A percentile compares a stretch with the other conserved stretches of the same genome.
Evolutionary conservation across 92 coral and sea anemone genomes (phyloP).

Genomic region (Muricea muricata): DNA sequence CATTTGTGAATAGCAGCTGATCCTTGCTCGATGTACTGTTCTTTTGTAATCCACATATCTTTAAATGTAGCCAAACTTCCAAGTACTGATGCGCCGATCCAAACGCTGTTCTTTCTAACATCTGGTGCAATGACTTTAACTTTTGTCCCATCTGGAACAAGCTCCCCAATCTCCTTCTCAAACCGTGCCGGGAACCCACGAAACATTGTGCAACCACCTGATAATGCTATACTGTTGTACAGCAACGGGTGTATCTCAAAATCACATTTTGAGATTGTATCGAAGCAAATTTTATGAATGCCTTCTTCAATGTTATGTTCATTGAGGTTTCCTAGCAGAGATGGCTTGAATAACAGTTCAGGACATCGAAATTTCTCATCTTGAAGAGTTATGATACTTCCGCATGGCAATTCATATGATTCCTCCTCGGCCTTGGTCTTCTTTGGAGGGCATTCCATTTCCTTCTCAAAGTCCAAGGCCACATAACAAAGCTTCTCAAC

Average conservation of each 20-base stretch:
- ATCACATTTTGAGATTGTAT: constrained; percentile 94
- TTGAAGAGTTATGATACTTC: not conserved
- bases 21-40: constrained; percentile 91
- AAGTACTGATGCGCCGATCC: constrained; percentile 96
- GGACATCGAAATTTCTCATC: constrained; percentile 1
- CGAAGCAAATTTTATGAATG: constrained; percentile 46
- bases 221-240: constrained; percentile 70
- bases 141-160: constrained; percentile 87
- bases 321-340: not conserved
- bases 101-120: constrained; percentile 91
- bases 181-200: constrained; percentile 89
- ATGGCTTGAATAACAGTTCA: constrained; percentile 17
- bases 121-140: constrained; percentile 93
- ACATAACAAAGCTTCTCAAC: constrained; percentile 28
- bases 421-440: not conserved
- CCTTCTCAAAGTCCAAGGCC: constrained; percentile 17
- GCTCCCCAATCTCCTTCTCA: constrained; percentile 83
- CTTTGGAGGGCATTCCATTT: not conserved
- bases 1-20: constrained; percentile 79
- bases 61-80: constrained; percentile 92
- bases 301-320: not conserved
- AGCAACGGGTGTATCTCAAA: constrained; percentile 85
- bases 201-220: constrained; percentile 91
- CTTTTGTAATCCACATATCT: constrained; percentile 97
- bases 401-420: not conserved